These are phyloP conservation scores for Wiebesia pumilae DNA, from an alignment of 1,140 invertebrate genomes.

Conservation along the genomic window DNA sequence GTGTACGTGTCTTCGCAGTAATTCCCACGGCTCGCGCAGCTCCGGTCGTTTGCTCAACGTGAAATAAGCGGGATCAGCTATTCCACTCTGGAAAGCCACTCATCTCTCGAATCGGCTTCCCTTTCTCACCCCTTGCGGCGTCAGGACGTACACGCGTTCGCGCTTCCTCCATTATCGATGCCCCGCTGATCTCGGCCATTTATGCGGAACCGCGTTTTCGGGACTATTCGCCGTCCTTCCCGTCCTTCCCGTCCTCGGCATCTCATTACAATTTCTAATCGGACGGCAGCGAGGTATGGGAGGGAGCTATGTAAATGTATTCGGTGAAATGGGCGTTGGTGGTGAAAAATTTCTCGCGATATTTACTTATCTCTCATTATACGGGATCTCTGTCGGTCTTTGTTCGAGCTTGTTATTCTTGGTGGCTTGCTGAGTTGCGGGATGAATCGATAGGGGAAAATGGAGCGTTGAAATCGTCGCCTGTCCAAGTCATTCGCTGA, in stretches of 20 bases:
- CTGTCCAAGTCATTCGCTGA: not conserved
- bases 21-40: conserved; percentile 46
- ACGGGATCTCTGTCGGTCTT: not conserved
- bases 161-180: conserved; percentile 56
- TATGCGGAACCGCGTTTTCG: conserved; percentile 58
- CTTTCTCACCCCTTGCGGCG: not conserved
- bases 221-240: not conserved
- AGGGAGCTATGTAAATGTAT: conserved; percentile 66
- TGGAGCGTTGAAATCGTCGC: not conserved
- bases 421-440: not conserved
- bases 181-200: conserved; percentile 55
- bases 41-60: conserved; percentile 49
- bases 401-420: not conserved
- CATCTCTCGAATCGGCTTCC: not conserved
- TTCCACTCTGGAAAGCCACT: conserved; percentile 37
- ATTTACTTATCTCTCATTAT: conserved; percentile 26
- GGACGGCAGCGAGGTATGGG: conserved; percentile 67
- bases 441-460: conserved; percentile 7
- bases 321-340: conserved; percentile 55
- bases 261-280: conserved; percentile 75
- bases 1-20: conserved; percentile 49
- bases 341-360: conserved; percentile 6
- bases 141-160: not conserved
- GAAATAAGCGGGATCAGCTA: conserved; percentile 58
- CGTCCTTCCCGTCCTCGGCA: not conserved